Percentiles rank a stretch among this genome's conserved stretches.
Conservation (phyloP, 2,797 vertebrate genomes). For the Myiotriccus ornatus region DNA sequence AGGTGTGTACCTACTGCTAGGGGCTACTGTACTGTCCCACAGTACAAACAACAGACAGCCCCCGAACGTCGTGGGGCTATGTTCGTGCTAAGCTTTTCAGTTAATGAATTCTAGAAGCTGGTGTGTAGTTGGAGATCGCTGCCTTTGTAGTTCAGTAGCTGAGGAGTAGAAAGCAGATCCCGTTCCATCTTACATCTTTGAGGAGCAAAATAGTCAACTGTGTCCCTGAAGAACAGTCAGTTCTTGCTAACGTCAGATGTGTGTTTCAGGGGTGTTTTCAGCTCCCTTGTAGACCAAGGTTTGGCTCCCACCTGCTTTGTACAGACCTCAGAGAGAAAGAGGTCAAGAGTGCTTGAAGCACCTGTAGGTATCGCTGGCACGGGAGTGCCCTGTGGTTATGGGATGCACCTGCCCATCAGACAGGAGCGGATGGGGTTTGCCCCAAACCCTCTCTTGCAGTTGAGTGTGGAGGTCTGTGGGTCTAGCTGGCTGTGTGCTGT, state of each 20-base stretch:
- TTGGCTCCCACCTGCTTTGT: neutral
- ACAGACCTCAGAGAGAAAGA: neutral
- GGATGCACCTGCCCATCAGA: neutral
- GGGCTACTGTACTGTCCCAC: conserved; percentile 47
- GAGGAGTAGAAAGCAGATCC: neutral
- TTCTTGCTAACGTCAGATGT: neutral
- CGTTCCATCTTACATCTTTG: neutral
- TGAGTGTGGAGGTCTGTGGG: neutral
- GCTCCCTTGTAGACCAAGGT: neutral
- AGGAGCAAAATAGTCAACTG: neutral
- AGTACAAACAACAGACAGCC: conserved; percentile 54
- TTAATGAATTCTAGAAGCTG: no score
- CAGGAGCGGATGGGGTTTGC: neutral
- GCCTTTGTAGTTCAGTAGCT: neutral
- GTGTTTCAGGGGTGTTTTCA: neutral
- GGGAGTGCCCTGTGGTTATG: neutral
- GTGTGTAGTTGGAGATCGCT: neutral
- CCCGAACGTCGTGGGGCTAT: neutral
- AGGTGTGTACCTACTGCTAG: conserved; percentile 83
- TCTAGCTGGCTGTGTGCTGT: neutral
- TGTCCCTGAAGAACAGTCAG: neutral
- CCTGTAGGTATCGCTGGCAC: neutral
- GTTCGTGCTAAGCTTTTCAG: neutral
- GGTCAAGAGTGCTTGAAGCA: neutral
- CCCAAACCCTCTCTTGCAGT: neutral